Evolutionary conservation across 2,888 invertebrate genomes (phyloP), one percentile per base, ranked within the genome.

Genomic region (Melieria crassipennis): DNA sequence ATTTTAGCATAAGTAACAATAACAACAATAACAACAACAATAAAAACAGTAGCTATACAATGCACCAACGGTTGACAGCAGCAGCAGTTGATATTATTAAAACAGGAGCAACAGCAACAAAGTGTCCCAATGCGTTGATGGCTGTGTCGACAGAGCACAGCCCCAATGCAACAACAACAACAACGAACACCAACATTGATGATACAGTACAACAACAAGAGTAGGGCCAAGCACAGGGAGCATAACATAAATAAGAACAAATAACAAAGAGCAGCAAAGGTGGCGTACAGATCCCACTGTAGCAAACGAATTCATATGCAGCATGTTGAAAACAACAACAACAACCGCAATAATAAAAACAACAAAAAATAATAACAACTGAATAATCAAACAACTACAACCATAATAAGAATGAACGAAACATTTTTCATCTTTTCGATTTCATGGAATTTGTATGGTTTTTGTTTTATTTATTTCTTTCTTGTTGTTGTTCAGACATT

Each of bases 1-100:
- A 69, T 74, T 75, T 75, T 73, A 78, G 75, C 75, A 76, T 55
- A n/a, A 71, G 55, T 66, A 46, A 16, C 42, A 55, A 11, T 66
- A 46, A 16, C 42, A 55, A 11, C 64, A 42, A 43, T 43, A 50
- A 63, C 63, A 63, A 16, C 56, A 56, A 57, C 16, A 7, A 60
- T n/a, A 9, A 11, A 16, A 56, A 45, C 56, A 45, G 7, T 13
- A 46, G 42, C 52, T 42, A 64, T 47, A 62, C 7, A 16, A n/a
- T 46, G n/a, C 7, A 46, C 13, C 13, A 62, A 46, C n/a, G 13
- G 52, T 46, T 46, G 5, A 13, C 45, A 62, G n/a, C 47, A 46
- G 5, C 7, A 62, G 62, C 47, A 62, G 13, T 46, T 65, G 56
- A 65, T 4, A n/a, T 65, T 56, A 65, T 46, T 65, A 57, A 45